Conservation (phyloP, 2,888 invertebrate genomes). For the Chironomus riparius region DNA sequence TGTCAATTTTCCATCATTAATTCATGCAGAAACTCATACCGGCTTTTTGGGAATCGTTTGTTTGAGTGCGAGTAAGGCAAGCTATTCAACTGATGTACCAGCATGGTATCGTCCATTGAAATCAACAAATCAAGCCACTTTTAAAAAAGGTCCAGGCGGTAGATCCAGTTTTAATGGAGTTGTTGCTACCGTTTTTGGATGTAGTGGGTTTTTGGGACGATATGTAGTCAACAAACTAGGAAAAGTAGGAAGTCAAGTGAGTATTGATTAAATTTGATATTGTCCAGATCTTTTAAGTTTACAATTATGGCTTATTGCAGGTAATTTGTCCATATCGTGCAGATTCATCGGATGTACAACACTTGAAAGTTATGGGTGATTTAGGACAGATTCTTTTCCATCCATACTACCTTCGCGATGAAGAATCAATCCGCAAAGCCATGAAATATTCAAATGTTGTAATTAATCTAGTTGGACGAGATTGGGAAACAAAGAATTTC, state of each 20-base stretch:
- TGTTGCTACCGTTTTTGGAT: constrained; percentile 97
- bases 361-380: constrained; percentile 81
- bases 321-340: constrained; percentile 87
- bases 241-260: constrained; percentile 71
- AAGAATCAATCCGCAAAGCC: constrained; percentile 71
- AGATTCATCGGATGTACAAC: constrained; percentile 68
- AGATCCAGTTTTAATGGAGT: constrained; percentile 93
- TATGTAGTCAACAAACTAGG: constrained; percentile 85
- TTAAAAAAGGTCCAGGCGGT: constrained; percentile 81
- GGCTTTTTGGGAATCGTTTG: constrained; percentile 37
- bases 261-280: background rate
- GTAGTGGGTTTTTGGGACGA: constrained; percentile 79
- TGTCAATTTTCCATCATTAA: background rate
- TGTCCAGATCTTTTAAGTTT: background rate
- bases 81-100: constrained; percentile 36
- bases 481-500: constrained; percentile 88
- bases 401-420: constrained; percentile 75
- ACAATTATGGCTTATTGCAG: constrained; percentile 45
- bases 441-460: constrained; percentile 96
- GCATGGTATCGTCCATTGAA: constrained; percentile 36
- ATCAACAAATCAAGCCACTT: constrained; percentile 52
- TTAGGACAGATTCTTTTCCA: constrained; percentile 90
- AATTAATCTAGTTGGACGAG: constrained; percentile 85
- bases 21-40: constrained; percentile 35
- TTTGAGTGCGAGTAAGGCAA: constrained; percentile 32